Evolutionary conservation across 2,888 invertebrate genomes (phyloP).

Genomic region (Galerucella pusilla): DNA sequence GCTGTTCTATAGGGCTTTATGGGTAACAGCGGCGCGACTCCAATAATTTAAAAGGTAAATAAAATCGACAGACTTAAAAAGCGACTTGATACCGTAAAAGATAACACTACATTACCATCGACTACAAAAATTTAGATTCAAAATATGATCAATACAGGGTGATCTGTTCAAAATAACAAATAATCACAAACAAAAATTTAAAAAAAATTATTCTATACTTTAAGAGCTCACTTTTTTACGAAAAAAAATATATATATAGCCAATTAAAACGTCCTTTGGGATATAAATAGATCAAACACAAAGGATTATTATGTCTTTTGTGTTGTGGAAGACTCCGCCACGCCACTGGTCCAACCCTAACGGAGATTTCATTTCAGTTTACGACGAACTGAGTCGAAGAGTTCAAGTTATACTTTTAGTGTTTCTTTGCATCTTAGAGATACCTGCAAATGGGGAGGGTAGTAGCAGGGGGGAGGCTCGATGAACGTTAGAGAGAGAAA

Average conservation of each 20-base stretch:
- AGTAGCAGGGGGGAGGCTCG: not conserved
- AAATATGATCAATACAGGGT: too few relatives aligned
- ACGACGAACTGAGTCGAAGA: conserved; percentile 18
- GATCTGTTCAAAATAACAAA: too few relatives aligned
- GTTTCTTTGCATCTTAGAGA: conserved; percentile 30
- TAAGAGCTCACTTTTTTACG: too few relatives aligned
- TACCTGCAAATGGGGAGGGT: conserved; percentile 31
- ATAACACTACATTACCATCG: too few relatives aligned
- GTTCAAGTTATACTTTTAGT: conserved; percentile 35
- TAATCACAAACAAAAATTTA: too few relatives aligned
- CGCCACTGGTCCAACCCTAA: conserved; percentile 33
- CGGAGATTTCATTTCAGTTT: conserved; percentile 36
- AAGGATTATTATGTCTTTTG: too few relatives aligned
- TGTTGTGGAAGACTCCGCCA: conserved; percentile 8
- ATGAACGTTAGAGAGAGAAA: conserved; percentile 12
- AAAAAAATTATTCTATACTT: too few relatives aligned
- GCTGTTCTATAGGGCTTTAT: conserved; percentile 57
- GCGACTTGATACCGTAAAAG: too few relatives aligned
- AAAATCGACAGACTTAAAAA: not conserved
- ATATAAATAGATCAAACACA: too few relatives aligned
- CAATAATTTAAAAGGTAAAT: conserved; percentile 1
- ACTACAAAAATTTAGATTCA: too few relatives aligned
- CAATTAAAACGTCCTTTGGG: too few relatives aligned
- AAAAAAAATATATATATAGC: too few relatives aligned
- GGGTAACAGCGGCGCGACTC: conserved; percentile 35